A percentile compares a stretch with the other conserved stretches of the same genome.
phyloP scores from a whole-genome alignment of 2,888 invertebrate species.

The Andrena camellia region DNA sequence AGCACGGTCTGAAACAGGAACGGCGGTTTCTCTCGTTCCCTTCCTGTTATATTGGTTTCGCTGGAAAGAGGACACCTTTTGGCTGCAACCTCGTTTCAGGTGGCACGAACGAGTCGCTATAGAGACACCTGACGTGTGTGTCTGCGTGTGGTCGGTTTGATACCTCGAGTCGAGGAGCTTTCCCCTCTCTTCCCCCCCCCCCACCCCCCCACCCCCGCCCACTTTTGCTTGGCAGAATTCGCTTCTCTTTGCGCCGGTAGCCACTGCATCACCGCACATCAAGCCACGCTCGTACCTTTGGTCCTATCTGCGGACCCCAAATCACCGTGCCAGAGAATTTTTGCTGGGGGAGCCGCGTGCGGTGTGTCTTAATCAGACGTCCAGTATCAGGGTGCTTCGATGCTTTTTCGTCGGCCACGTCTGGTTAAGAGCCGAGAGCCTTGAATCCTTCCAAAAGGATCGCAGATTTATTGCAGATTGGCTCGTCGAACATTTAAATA shows the following conservation, averaged over 20 bases:
- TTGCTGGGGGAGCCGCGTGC: conserved; percentile 44
- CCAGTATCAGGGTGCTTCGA: conserved; percentile 10
- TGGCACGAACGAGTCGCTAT: conserved; percentile 38
- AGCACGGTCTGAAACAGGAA: conserved; percentile 14
- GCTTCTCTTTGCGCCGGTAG: conserved; percentile 40
- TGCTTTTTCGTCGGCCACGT: conserved; percentile 4
- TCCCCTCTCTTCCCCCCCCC: conserved; percentile 7
- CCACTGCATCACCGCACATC: conserved; percentile 46
- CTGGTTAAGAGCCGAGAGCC: no score
- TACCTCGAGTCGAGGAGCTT: conserved; percentile 48
- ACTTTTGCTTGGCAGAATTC: conserved; percentile 36
- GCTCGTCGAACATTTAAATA: no score
- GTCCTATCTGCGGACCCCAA: conserved; percentile 28
- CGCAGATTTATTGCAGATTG: no score
- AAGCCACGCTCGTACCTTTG: conserved; percentile 18
- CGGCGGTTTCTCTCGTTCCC: conserved; percentile 22
- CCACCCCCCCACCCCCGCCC: no score
- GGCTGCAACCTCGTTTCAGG: conserved; percentile 45
- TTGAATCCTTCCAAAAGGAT: no score
- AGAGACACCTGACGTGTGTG: conserved; percentile 17
- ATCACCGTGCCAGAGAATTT: conserved; percentile 59
- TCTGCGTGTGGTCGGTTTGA: conserved; percentile 49
- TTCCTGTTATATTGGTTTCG: conserved; percentile 46
- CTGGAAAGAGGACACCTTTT: conserved; percentile 35
- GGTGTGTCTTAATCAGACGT: conserved; percentile 31